Conservation (phyloP, 2,888 invertebrate species). For the Rhaphigaster nebulosa region DNA sequence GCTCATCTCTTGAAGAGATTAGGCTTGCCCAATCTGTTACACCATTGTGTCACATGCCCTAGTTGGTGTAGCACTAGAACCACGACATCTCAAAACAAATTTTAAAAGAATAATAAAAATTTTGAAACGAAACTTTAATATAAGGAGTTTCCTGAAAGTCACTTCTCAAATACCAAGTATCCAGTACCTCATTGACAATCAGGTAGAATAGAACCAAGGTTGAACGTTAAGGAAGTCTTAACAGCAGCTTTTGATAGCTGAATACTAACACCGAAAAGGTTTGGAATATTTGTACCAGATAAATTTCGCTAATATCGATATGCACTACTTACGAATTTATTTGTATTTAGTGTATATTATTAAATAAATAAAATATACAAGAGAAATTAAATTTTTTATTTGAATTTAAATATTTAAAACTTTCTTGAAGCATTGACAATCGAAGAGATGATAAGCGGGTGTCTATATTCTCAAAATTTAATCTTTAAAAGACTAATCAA, state of each 20-base stretch:
- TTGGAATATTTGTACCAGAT: not conserved
- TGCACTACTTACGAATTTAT: not conserved
- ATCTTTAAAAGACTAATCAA: too few species aligned
- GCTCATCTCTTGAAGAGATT: too few species aligned
- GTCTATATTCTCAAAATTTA: too few species aligned
- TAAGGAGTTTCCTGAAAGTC: not conserved
- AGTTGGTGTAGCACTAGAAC: too few species aligned
- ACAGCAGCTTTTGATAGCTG: not conserved
- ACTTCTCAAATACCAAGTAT: not conserved
- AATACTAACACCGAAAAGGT: not conserved
- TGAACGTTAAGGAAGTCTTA: slow-evolving; percentile 1
- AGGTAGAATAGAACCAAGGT: not conserved
- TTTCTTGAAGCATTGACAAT: too few species aligned
- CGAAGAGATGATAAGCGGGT: too few species aligned
- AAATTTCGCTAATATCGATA: not conserved
- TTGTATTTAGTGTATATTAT: too few species aligned
- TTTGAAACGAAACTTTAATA: not conserved
- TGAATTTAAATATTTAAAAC: too few species aligned
- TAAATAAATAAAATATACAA: too few species aligned
- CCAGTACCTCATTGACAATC: not conserved
- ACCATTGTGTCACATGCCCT: too few species aligned
- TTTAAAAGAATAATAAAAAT: not conserved
- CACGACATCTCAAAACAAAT: not conserved
- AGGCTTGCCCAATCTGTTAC: too few species aligned
- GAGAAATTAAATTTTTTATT: too few species aligned